Conservation (phyloP, 2,888 invertebrate species). For the Drosophila koepferae region DNA sequence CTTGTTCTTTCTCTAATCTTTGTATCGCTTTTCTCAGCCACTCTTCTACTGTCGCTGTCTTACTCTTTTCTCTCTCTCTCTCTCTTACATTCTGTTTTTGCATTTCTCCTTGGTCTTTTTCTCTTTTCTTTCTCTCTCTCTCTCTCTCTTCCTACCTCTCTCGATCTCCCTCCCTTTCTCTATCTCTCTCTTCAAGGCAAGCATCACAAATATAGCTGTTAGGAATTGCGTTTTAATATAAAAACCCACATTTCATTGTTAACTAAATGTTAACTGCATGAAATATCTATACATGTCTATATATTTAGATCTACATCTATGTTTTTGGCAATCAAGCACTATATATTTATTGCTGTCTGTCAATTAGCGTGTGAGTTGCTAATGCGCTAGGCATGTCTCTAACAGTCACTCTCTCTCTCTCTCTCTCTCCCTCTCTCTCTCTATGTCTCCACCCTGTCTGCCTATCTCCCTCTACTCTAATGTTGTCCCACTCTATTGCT, state of each 20-base stretch:
- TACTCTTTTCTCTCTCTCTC: neutral
- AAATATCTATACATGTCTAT: neutral
- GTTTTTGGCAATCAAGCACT: neutral
- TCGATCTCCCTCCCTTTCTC: neutral
- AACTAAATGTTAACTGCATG: neutral
- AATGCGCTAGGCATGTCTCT: slow-evolving; percentile 10
- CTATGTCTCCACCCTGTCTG: too few species aligned
- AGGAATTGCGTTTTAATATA: neutral
- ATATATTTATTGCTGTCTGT: neutral
- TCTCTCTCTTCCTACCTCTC: neutral
- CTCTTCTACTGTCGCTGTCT: neutral
- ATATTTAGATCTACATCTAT: neutral
- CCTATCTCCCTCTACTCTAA: neutral
- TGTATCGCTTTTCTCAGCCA: too few species aligned
- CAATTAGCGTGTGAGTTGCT: slow-evolving; percentile 13
- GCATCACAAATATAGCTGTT: too few species aligned
- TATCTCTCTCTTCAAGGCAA: neutral
- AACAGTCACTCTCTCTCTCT: neutral
- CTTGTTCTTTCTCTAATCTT: neutral
- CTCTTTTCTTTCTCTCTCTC: neutral
- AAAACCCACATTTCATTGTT: neutral
- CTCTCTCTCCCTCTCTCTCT: neutral
- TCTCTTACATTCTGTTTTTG: too few species aligned
- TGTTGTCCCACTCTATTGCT: too few species aligned
- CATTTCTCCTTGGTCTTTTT: too few species aligned